These are phyloP conservation scores for Micrasema longulum DNA, from an alignment of 1,140 invertebrate genomes.

Conservation along the genomic window DNA sequence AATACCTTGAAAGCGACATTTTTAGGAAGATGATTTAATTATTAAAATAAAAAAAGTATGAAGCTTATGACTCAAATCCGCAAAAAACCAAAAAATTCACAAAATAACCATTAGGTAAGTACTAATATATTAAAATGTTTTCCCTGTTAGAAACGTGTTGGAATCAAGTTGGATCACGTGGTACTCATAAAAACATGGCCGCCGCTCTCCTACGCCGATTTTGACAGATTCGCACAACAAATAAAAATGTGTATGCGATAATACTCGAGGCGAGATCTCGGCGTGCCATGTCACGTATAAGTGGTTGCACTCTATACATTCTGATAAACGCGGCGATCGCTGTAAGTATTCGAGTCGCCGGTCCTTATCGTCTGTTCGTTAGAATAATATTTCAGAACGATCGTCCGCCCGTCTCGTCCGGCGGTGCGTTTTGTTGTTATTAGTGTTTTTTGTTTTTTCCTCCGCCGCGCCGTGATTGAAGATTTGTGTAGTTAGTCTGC, in stretches of 20 bases:
- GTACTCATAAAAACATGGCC: conserved; percentile 41
- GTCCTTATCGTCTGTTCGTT: conserved; percentile 8
- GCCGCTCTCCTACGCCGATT: conserved; percentile 1
- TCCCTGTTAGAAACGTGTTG: no score
- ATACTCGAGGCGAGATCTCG: conserved; percentile 2
- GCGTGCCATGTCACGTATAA: conserved; percentile 16
- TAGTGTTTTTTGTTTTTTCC: conserved; percentile 26
- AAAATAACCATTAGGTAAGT: no score
- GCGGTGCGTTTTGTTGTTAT: conserved; percentile 24
- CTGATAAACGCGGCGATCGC: conserved; percentile 1
- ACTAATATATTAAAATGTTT: no score
- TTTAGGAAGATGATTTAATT: no score
- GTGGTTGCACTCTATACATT: conserved; percentile 1
- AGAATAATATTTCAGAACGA: neutral
- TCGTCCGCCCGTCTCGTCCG: neutral
- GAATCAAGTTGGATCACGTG: conserved; percentile 23
- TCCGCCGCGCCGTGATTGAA: conserved; percentile 4
- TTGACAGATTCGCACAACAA: conserved; percentile 39
- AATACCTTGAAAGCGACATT: no score
- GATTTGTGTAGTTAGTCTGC: neutral
- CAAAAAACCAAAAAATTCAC: no score
- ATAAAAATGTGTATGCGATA: conserved; percentile 33
- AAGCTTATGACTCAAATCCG: no score
- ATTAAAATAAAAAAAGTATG: no score
- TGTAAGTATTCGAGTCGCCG: conserved; percentile 14